Conservation (phyloP, 2,888 invertebrate genomes). For the Hirtodrosophila cameraria region DNA sequence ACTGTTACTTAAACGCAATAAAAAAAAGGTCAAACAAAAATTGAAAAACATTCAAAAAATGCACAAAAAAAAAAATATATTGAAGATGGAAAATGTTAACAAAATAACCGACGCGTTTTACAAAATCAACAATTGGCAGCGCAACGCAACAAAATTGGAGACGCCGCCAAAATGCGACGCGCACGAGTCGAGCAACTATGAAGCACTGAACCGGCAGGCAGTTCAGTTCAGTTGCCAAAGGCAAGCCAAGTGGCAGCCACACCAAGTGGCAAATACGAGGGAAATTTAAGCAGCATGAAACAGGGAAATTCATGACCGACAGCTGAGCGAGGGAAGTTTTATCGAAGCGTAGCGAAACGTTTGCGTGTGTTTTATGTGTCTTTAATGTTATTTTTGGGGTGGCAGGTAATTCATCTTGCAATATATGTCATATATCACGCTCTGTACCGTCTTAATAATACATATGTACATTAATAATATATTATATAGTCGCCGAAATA, state of each 20-base stretch:
- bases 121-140: constrained; percentile 11
- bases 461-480: constrained; percentile 13
- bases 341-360: constrained; percentile 15
- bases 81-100: neutral
- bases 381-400: constrained; percentile 65
- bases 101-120: constrained; percentile 12
- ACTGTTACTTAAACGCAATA: constrained; percentile 6
- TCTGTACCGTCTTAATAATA: too few species aligned
- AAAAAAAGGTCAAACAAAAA: constrained; percentile 1
- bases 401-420: constrained; percentile 64
- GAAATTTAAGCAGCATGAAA: constrained; percentile 37
- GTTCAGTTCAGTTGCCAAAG: too few species aligned
- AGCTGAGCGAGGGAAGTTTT: constrained; percentile 60
- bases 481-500: neutral
- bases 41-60: constrained; percentile 1
- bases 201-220: constrained; percentile 54
- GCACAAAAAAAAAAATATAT: constrained; percentile 2
- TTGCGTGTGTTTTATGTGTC: neutral
- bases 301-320: constrained; percentile 46
- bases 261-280: constrained; percentile 29
- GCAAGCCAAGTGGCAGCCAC: constrained; percentile 18
- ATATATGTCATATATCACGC: constrained; percentile 56
- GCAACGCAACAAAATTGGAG: neutral
- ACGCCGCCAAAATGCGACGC: constrained; percentile 32
- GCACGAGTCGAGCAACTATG: constrained; percentile 54